These are phyloP conservation scores for Peribatodes rhomboidaria DNA, from an alignment of 2,888 invertebrate genomes.

Conservation along the genomic window DNA sequence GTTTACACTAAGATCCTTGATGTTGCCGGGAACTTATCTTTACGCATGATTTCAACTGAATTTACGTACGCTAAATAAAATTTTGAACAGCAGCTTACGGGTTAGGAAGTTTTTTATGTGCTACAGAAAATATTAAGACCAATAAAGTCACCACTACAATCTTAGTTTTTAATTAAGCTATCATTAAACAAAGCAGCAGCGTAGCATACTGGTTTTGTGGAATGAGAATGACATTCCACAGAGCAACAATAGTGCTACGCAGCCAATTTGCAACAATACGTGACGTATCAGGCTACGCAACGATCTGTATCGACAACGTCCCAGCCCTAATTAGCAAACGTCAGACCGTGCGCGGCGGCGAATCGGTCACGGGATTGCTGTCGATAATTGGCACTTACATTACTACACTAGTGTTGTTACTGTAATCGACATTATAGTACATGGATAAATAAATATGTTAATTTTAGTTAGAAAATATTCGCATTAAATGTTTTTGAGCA, in stretches of 20 bases:
- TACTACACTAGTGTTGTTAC: conserved; percentile 10
- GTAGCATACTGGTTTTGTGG: neutral
- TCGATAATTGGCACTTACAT: conserved; percentile 21
- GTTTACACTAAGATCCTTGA: neutral
- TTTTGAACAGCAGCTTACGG: too few species aligned
- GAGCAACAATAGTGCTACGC: neutral
- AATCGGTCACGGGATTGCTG: conserved; percentile 19
- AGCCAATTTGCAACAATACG: conserved; percentile 24
- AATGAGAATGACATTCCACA: neutral
- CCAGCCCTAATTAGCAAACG: conserved; percentile 39
- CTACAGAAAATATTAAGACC: too few species aligned
- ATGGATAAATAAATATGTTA: neutral
- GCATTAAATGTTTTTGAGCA: neutral
- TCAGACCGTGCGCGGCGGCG: conserved; percentile 20
- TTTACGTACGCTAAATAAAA: too few species aligned
- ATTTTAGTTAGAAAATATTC: neutral
- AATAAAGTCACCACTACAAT: too few species aligned
- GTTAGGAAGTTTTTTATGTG: too few species aligned
- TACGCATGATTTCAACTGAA: neutral
- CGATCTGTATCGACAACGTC: conserved; percentile 28
- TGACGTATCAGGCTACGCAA: conserved; percentile 20
- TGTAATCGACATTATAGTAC: too few species aligned
- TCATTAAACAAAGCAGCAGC: neutral
- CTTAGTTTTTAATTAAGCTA: neutral
- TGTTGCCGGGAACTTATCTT: neutral